A percentile compares a stretch with the other conserved stretches of the same genome.
Conservation (phyloP, 2,888 invertebrate genomes). For the Synanthedon formicaeformis region DNA sequence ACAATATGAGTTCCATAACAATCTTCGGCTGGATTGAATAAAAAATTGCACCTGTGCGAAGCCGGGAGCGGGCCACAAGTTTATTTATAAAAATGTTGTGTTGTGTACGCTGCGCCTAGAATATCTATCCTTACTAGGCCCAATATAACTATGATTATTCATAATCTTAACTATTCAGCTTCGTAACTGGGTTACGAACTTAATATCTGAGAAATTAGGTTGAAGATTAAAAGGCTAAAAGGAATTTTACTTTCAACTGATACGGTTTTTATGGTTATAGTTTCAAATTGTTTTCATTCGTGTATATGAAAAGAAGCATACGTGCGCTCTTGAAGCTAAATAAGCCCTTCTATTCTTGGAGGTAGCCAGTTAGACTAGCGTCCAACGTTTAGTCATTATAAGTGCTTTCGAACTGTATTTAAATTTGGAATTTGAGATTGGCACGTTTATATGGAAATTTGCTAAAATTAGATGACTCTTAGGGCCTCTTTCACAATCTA, state of each 20-base stretch:
- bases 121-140: too few species aligned
- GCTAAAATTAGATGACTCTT: too few species aligned
- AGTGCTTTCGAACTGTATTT: not conserved
- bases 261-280: not conserved
- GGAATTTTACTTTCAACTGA: not conserved
- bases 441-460: too few species aligned
- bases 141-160: too few species aligned
- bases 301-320: constrained; percentile 28
- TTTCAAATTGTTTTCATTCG: not conserved
- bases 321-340: constrained; percentile 12
- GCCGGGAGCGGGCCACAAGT: too few species aligned
- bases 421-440: not conserved
- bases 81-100: too few species aligned
- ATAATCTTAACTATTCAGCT: too few species aligned
- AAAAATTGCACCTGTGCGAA: too few species aligned
- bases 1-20: too few species aligned
- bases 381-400: not conserved
- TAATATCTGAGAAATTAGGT: not conserved
- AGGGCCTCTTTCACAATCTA: too few species aligned
- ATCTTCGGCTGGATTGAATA: too few species aligned
- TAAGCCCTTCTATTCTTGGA: constrained; percentile 22
- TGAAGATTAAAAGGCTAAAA: not conserved
- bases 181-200: not conserved
- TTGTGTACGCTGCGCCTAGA: too few species aligned
- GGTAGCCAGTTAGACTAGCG: constrained; percentile 14